Evolutionary conservation across 2,113 vertebrate species (phyloP).

Genomic region (Pagrus major): DNA sequence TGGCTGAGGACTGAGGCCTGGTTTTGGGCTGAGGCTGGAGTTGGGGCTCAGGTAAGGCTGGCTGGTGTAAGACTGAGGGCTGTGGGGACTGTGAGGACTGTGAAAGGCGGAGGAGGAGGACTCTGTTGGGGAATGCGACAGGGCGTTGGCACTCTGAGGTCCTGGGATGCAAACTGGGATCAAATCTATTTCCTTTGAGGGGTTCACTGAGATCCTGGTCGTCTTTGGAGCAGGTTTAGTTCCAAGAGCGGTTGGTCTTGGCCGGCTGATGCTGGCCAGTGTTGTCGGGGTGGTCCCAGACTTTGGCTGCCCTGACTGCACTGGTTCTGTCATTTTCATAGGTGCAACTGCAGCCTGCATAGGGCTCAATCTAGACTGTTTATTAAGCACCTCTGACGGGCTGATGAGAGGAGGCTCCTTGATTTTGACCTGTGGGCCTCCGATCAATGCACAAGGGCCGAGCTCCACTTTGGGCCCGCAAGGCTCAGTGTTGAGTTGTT

Average conservation of each 20-base stretch:
- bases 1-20: conserved; percentile 60
- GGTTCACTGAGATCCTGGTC: conserved; percentile 62
- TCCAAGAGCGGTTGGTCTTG: conserved; percentile 79
- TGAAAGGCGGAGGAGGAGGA: conserved; percentile 41
- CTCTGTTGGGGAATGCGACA: conserved; percentile 64
- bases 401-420: conserved; percentile 28
- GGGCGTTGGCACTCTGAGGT: conserved; percentile 46
- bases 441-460: conserved; percentile 41
- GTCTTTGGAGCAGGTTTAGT: conserved; percentile 69
- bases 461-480: conserved; percentile 54
- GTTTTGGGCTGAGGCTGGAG: conserved; percentile 47
- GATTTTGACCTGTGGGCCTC: conserved; percentile 10
- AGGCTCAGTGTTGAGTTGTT: conserved; percentile 56
- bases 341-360: conserved; percentile 18
- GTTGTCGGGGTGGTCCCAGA: conserved; percentile 15
- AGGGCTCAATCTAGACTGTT: conserved; percentile 26
- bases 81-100: conserved; percentile 68
- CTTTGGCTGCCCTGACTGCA: conserved; percentile 28
- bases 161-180: conserved; percentile 79
- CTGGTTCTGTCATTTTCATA: conserved; percentile 25
- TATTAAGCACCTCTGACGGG: conserved; percentile 35
- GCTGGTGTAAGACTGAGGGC: conserved; percentile 50
- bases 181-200: conserved; percentile 78
- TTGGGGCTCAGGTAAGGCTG: conserved; percentile 61
- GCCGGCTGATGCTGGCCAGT: conserved; percentile 78